Percentiles rank a stretch among this genome's conserved stretches.
Evolutionary conservation across 2,797 vertebrate genomes (phyloP).

Genomic region (Leptodactylus fallax): DNA sequence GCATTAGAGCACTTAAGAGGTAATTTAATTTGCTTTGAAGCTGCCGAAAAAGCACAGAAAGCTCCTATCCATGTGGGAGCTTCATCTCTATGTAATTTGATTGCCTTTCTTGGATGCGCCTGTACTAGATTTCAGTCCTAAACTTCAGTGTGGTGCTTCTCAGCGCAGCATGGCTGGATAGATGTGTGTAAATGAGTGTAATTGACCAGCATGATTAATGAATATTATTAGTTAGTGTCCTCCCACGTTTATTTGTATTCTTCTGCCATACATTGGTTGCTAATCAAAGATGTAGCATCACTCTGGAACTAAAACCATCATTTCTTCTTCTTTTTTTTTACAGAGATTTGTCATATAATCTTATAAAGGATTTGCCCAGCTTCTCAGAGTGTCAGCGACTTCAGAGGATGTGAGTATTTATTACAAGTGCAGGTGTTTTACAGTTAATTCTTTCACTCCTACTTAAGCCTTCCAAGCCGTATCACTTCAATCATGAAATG

Average conservation of each 20-base stretch:
- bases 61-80: conserved; percentile 37
- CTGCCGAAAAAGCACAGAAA: conserved; percentile 46
- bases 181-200: background rate
- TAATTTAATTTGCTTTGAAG: conserved; percentile 47
- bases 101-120: conserved; percentile 26
- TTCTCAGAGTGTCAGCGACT: conserved; percentile 87
- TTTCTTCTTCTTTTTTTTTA: conserved; percentile 70
- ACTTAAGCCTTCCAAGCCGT: conserved; percentile 27
- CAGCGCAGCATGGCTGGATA: background rate
- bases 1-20: conserved; percentile 47
- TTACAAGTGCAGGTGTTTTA: conserved; percentile 48
- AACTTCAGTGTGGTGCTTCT: conserved; percentile 1
- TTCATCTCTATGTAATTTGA: conserved; percentile 53
- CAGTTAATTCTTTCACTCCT: conserved; percentile 14
- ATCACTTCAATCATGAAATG: conserved; percentile 12
- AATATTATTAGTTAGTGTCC: background rate
- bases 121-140: conserved; percentile 19
- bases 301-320: background rate
- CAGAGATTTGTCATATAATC: conserved; percentile 92
- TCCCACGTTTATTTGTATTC: background rate
- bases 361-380: conserved; percentile 85
- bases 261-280: no score
- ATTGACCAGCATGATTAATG: background rate
- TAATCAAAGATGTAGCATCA: background rate
- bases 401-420: conserved; percentile 88